A percentile compares a stretch with the other conserved stretches of the same genome.
Evolutionary conservation across 2,797 vertebrate genomes (phyloP).

Genomic region (Channa striata): DNA sequence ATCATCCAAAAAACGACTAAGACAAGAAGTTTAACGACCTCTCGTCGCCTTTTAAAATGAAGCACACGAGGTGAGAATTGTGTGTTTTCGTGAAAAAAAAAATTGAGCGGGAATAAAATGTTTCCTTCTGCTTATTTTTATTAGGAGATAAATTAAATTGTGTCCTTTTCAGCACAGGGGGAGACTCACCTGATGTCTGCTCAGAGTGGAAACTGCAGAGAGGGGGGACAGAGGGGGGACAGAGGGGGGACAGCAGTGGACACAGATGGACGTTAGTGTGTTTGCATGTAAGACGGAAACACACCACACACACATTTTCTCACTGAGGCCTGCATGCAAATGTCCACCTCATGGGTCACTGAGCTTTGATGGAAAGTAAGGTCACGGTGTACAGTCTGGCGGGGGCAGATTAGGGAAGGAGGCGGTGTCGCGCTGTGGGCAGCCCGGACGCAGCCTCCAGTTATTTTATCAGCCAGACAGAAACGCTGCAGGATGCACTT

Average conservation of each 20-base stretch:
- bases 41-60: background rate
- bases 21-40: background rate
- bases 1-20: background rate
- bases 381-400: slow-evolving; percentile 36
- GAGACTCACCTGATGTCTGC: background rate
- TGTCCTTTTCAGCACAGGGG: slow-evolving; percentile 9
- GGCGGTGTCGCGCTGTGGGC: slow-evolving; percentile 46
- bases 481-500: slow-evolving; percentile 57
- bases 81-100: too few relatives aligned
- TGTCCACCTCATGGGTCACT: slow-evolving; percentile 46
- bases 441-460: slow-evolving; percentile 51
- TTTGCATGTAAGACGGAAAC: background rate
- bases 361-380: slow-evolving; percentile 58
- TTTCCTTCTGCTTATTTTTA: background rate
- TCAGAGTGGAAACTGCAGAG: background rate
- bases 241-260: too few relatives aligned
- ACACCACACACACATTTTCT: background rate
- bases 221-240: too few relatives aligned
- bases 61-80: too few relatives aligned
- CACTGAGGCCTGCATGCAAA: slow-evolving; percentile 15
- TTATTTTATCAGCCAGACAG: slow-evolving; percentile 74
- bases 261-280: background rate
- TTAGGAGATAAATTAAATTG: background rate
- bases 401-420: slow-evolving; percentile 55
- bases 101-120: too few relatives aligned